phyloP scores from a whole-genome alignment of 2,797 vertebrate genomes.

The Otus scops region DNA sequence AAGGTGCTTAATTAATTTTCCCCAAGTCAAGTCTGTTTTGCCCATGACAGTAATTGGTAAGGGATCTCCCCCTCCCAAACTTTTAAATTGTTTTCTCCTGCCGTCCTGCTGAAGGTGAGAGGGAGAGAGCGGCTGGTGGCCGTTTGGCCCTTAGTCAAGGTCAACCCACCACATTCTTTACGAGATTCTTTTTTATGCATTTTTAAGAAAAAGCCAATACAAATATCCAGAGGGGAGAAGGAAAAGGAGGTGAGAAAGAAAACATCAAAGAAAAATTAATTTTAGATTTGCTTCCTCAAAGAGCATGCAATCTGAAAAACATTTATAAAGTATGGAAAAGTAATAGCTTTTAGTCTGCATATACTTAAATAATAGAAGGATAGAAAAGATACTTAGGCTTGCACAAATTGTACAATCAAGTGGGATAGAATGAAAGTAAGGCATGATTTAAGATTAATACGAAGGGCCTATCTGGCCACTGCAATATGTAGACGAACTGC shows the following conservation, averaged over 20 bases:
- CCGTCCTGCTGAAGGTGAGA: neutral
- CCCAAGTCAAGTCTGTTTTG: neutral
- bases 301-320: neutral
- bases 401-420: neutral
- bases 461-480: neutral
- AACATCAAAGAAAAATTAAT: neutral
- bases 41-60: neutral
- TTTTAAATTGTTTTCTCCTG: neutral
- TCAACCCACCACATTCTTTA: neutral
- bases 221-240: neutral
- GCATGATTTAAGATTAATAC: neutral
- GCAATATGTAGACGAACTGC: neutral
- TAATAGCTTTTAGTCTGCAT: neutral
- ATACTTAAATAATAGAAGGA: neutral
- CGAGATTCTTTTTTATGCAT: neutral
- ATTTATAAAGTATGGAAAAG: neutral
- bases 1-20: neutral
- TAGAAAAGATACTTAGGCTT: neutral
- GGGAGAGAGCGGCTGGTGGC: neutral
- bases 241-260: neutral
- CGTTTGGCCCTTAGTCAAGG: neutral
- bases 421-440: neutral
- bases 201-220: neutral
- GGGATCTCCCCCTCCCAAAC: neutral
- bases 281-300: neutral